phyloP scores from a whole-genome alignment of 2,113 vertebrate species.

The Astatotilapia flaviijosephi region DNA sequence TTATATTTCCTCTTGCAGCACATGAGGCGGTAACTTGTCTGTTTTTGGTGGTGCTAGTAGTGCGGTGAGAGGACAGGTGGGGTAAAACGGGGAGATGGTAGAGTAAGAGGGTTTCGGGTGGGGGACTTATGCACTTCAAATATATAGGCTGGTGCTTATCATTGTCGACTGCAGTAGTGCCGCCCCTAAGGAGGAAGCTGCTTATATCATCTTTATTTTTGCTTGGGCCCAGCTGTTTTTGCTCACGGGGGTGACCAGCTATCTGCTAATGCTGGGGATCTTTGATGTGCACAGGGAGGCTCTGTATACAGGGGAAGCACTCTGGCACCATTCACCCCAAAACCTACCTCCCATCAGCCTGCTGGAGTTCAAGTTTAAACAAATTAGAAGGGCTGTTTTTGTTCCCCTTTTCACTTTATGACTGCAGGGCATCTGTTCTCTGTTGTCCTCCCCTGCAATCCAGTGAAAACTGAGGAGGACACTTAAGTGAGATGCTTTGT shows the following conservation, averaged over 20 bases:
- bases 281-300: conserved; percentile 60
- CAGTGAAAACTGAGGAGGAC: neutral
- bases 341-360: conserved; percentile 43
- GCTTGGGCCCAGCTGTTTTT: conserved; percentile 61
- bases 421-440: conserved; percentile 6
- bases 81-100: neutral
- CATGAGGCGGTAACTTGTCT: conserved; percentile 51
- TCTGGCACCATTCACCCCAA: conserved; percentile 19
- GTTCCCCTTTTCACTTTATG: neutral
- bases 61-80: neutral
- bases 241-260: conserved; percentile 35
- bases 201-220: conserved; percentile 68
- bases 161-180: conserved; percentile 28
- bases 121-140: neutral
- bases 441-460: neutral
- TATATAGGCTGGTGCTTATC: conserved; percentile 42
- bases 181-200: conserved; percentile 33
- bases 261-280: conserved; percentile 47
- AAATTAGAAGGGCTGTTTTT: conserved; percentile 38
- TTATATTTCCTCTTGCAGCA: conserved; percentile 65
- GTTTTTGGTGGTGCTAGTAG: conserved; percentile 11
- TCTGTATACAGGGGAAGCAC: neutral
- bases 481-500: conserved; percentile 5
- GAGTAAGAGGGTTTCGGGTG: neutral
- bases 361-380: conserved; percentile 66